A percentile compares a stretch with the other conserved stretches of the same genome.
Evolutionary conservation across 2,113 vertebrate genomes (phyloP).

Genomic region (Myanophis thanlyinensis): DNA sequence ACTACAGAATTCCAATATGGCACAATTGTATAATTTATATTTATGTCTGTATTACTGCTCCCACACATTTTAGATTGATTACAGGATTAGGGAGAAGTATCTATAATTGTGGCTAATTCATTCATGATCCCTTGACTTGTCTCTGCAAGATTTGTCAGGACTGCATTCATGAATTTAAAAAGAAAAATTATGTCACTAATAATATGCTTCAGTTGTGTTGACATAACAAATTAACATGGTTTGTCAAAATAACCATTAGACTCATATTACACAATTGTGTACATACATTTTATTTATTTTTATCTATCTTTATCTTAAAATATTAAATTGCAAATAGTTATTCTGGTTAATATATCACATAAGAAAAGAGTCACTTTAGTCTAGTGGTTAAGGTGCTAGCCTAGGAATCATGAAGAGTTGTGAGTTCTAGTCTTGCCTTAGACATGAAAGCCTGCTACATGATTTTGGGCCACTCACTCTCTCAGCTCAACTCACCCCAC

Average conservation of each 20-base stretch:
- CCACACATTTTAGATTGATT: background rate
- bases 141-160: background rate
- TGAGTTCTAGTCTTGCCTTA: background rate
- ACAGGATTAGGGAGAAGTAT: background rate
- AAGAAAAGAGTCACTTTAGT: background rate
- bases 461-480: background rate
- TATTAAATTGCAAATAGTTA: background rate
- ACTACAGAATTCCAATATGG: background rate
- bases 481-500: background rate
- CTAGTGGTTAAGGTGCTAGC: background rate
- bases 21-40: background rate
- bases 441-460: background rate
- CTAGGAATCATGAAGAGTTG: background rate
- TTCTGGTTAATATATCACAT: background rate
- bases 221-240: background rate
- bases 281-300: background rate
- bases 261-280: background rate
- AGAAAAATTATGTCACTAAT: background rate
- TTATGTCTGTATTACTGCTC: background rate
- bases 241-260: background rate
- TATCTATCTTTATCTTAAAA: background rate
- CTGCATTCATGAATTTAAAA: background rate
- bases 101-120: background rate
- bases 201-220: background rate
- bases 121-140: background rate